These are phyloP conservation scores for Heliconius sara DNA, from an alignment of 2,888 invertebrate species.

Conservation along the genomic window DNA sequence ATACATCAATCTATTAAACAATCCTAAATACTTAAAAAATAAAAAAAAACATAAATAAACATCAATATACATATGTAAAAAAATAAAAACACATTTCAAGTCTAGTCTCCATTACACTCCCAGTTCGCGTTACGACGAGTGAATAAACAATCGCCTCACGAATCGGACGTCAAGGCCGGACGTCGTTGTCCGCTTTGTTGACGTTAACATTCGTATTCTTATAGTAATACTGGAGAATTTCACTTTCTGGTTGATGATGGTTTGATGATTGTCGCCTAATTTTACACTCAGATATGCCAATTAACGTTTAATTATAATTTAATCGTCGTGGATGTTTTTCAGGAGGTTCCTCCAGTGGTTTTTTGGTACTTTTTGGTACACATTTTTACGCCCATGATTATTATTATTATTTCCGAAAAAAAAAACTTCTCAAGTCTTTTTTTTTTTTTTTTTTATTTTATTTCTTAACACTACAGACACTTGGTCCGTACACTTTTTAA, in stretches of 20 bases:
- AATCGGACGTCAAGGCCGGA: slow-evolving; percentile 74
- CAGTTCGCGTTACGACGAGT: slow-evolving; percentile 61
- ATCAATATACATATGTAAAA: not conserved
- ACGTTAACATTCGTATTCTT: slow-evolving; percentile 35
- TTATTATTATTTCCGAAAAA: too few species aligned
- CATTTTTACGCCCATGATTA: too few species aligned
- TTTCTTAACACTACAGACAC: too few species aligned
- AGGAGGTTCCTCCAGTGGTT: not conserved
- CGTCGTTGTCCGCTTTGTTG: slow-evolving; percentile 57
- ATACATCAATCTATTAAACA: too few species aligned
- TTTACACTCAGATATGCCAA: not conserved
- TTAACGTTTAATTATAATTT: not conserved
- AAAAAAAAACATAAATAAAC: too few species aligned
- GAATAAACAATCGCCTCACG: slow-evolving; percentile 74
- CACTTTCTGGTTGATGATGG: slow-evolving; percentile 48
- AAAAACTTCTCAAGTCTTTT: too few species aligned
- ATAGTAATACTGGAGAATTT: slow-evolving; percentile 46
- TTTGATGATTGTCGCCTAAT: not conserved
- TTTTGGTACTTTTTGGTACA: too few species aligned
- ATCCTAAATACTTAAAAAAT: too few species aligned
- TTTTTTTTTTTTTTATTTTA: too few species aligned
- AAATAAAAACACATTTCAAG: not conserved
- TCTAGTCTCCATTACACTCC: slow-evolving; percentile 53
- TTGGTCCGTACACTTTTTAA: too few species aligned
- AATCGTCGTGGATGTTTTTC: not conserved